Percentiles rank a stretch among this genome's conserved stretches.
Conservation (phyloP, 2,888 invertebrate species). For the Lottia gigantea region DNA sequence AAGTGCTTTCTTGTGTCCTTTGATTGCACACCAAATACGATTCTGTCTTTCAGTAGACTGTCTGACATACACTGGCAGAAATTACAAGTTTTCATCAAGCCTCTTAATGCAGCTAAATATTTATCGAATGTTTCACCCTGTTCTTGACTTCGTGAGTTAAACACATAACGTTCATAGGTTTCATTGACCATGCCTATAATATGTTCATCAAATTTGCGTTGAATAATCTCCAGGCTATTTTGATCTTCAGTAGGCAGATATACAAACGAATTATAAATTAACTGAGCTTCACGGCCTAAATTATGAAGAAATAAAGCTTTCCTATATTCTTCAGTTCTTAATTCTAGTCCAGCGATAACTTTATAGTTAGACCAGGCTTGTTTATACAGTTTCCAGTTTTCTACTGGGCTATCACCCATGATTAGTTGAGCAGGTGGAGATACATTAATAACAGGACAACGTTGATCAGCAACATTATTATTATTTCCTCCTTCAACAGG, state of each 20-base stretch:
- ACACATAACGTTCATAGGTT: background rate
- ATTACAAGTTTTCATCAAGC: conserved; percentile 28
- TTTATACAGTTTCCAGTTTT: background rate
- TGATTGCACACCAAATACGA: conserved; percentile 18
- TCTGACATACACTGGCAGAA: conserved; percentile 29
- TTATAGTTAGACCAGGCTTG: background rate
- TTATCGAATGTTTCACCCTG: background rate
- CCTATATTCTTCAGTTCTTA: background rate
- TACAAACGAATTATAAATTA: background rate
- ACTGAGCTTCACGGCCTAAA: conserved; percentile 2
- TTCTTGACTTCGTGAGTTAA: background rate
- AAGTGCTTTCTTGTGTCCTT: conserved; percentile 12
- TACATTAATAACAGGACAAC: background rate
- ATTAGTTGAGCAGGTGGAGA: background rate
- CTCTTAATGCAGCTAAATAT: conserved; percentile 20
- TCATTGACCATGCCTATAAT: background rate
- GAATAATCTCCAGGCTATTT: background rate
- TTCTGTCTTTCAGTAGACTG: conserved; percentile 25
- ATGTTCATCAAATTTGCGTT: background rate
- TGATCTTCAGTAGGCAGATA: background rate
- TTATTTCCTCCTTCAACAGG: conserved; percentile 3
- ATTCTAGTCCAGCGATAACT: background rate
- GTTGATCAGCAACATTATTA: background rate
- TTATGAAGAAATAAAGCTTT: background rate
- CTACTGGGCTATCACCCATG: background rate